Base-by-base conservation (phyloP, 2,888 invertebrate genomes). In the Seira musarum region DNA sequence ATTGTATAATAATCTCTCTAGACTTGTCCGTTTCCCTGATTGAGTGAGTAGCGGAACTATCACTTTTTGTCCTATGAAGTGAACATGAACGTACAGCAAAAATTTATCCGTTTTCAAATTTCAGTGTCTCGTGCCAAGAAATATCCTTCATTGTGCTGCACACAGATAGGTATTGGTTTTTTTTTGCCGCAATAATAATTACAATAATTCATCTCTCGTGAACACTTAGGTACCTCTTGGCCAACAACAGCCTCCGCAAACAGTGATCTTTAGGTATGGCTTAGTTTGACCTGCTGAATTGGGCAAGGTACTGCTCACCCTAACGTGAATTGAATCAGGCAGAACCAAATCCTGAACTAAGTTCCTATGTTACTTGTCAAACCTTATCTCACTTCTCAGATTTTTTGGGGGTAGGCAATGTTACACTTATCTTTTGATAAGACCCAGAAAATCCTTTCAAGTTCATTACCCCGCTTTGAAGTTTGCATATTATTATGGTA, bases 381-480 rank as follows among this genome's bases (percentile, higher is more conserved):
- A 30, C 3, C 30, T 30, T 30, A 30, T 30, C 30, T 30, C 2
- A 30, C 30, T 30, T 8, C 30, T 30, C 30, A 30, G 30, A 30
- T 30, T 30, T 30, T 30, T 30, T 30, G 2, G 2, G 30, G 30
- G 30, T 30, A 30, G 8, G 2, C 8, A 30, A 30, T 30, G 30
- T 30, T 30, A 8, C 30, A 30, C 30, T 30, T 30, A 30, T 30
- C 30, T 46, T 19, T 46, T 19, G 46, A 40, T 67, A 30, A 40
- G 30, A 24, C 19, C 40, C 49, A 69, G 25, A 13, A 30, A 17
- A 67, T 67, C 65, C 17, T 63, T 22, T 76, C 69, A 69, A 70
- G 76, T 76, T 76, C 76, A 76, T 69, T 76, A 63, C 76, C 76
- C 76, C 17, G 30, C 30, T 30, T 8, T 30, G 30, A n/a, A n/a